Evolutionary conservation across 1,140 invertebrate species (phyloP), one percentile per base, ranked within the genome.

Genomic region (Pseudobourletiella spinata): DNA sequence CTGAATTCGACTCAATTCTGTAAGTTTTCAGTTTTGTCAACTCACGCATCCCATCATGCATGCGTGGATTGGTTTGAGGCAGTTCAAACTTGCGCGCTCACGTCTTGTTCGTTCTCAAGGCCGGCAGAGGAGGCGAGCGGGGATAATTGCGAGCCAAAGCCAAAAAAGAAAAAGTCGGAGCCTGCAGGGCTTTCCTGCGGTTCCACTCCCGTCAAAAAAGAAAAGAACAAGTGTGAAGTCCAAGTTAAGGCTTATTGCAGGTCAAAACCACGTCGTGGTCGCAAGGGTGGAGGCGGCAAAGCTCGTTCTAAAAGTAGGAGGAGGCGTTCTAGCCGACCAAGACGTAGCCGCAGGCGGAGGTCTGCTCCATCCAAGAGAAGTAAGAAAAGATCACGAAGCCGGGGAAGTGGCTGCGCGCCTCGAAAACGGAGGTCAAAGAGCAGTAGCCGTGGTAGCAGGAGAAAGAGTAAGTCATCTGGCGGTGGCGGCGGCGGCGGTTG

Each of bases 181-280:
- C 50, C 50, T 4, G 50, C 50, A 4, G 50, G 50, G 11, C 25
- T 54, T 4, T 54, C 50, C 30, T 54, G 50, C 22, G 50, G 50
- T 30, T 54, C 50, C 20, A 28, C 50, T 30, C 50, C 50, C 11
- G 50, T 54, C 3, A 28, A 54, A 22, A 54, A 54, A 22, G 15
- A 14, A 26, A 15, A 15, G 14, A 54, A 48, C 11, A 48, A n/a
- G n/a, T n/a, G n/a, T n/a, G n/a, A n/a, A 42, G 32, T 39, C 8
- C 32, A n/a, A 39, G 32, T 39, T 8, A 39, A 39, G 32, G n/a
- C 32, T 39, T 39, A 39, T 39, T 39, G 32, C 32, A 8, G 32
- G 32, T 39, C 32, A n/a, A 39, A 39, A 39, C 32, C 32, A n/a
- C 32, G 32, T 11, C 32, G 32, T 11, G 32, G 32, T 39, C 32